phyloP scores from a whole-genome alignment of 2,888 invertebrate genomes.

The Lasioglossum calceatum region DNA sequence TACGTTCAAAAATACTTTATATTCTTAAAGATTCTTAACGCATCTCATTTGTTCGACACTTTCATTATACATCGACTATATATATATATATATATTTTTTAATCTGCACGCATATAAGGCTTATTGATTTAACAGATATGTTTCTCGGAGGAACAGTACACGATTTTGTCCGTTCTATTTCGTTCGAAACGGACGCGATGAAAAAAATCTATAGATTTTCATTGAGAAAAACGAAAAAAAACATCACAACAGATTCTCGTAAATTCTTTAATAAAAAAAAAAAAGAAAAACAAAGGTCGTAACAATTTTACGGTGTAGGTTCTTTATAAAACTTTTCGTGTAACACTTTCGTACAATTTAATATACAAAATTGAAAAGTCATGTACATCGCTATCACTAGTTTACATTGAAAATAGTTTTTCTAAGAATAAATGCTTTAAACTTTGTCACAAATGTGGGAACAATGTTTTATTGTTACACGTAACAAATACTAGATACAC shows the following conservation, averaged over 20 bases:
- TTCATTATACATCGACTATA: not conserved
- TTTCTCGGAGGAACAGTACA: constrained; percentile 20
- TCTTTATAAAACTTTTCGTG: constrained; percentile 8
- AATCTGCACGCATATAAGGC: not conserved
- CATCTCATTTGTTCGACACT: not conserved
- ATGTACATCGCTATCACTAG: constrained; percentile 23
- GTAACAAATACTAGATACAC: constrained; percentile 56
- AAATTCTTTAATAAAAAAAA: constrained; percentile 19
- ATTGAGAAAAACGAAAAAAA: not conserved
- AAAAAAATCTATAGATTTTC: not conserved
- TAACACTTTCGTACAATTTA: constrained; percentile 34
- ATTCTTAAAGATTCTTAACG: not conserved
- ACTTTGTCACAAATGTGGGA: constrained; percentile 36
- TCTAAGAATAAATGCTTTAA: constrained; percentile 34
- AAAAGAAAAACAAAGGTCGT: not conserved
- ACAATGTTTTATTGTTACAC: constrained; percentile 55
- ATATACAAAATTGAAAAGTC: constrained; percentile 42
- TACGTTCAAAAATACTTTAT: not conserved
- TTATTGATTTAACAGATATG: constrained; percentile 64
- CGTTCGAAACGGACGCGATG: not conserved
- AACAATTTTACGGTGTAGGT: constrained; percentile 13
- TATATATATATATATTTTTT: not conserved
- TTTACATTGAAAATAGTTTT: constrained; percentile 25
- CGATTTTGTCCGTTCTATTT: not conserved
- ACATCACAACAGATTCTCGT: not conserved